Base-by-base conservation (phyloP, 2,797 vertebrate species). In the Rhyacichthys aspro region DNA sequence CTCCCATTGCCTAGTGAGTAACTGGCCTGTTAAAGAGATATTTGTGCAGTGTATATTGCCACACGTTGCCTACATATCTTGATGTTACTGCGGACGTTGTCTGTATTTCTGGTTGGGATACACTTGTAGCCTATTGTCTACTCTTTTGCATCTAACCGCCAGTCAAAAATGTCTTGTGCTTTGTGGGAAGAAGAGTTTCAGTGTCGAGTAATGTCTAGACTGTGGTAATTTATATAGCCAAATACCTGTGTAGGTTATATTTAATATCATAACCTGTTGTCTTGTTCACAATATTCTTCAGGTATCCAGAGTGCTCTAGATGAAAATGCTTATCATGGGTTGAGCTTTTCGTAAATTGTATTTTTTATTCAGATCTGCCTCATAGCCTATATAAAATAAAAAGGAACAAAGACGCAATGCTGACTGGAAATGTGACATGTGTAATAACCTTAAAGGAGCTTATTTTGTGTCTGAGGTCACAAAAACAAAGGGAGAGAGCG, bases 341-440 rank as follows among this genome's bases (percentile, higher is more conserved):
- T 18, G 43, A 72, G 70, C 42, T 72, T 79, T 81, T 69, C 16
- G 58, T 66, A 75, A 83, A 60, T 53, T 82, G 75, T 82, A 78
- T 86, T 87, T 28, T 86, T 82, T 78, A 76, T 81, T 72, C 79
- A 86, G 54, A 81, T 80, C 37, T 83, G 76, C 74, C 79, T 68
- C 72, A 85, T 55, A 81, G 68, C 43, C 67, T 86, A 76, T 86
- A 85, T 80, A 77, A 78, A 91, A 91, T 89, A 84, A 86, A 84
- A 57, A 9, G 18, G 7, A 11, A 72, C 38, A 63, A 70, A 66
- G 1, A 71, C 76, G 47, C 55, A 41, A 81, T 34, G 3, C 17
- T 11, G 59, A 49, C 58, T 80, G 46, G 8, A 59, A 56, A 66
- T 67, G 38, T 79, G 12, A 9, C 42, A 17, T 38, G 32, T 54